phyloP scores from a whole-genome alignment of 2,113 vertebrate species.

The Telmatochromis sp. region DNA sequence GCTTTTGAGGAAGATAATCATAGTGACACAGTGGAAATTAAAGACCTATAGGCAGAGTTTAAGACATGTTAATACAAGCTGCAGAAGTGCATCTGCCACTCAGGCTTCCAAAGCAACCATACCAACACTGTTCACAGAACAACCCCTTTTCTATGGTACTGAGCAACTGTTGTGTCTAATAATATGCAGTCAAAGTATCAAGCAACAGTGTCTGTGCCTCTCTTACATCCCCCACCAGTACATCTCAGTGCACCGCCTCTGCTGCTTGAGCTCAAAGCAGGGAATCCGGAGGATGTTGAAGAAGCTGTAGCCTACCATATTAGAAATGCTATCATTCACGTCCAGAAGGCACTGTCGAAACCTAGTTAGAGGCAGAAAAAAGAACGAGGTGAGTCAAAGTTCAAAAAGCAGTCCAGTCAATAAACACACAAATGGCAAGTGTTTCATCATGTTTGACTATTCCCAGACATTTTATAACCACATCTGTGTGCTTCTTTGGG shows the following conservation, averaged over 20 bases:
- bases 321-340: slow-evolving; percentile 76
- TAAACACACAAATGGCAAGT: background rate
- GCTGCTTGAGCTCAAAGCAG: slow-evolving; percentile 78
- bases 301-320: slow-evolving; percentile 80
- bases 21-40: background rate
- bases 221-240: slow-evolving; percentile 72
- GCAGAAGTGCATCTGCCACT: background rate
- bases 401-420: background rate
- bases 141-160: background rate
- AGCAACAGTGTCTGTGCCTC: background rate
- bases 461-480: background rate
- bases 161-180: background rate
- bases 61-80: slow-evolving; percentile 21
- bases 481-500: background rate
- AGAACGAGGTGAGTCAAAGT: background rate
- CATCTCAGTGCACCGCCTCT: slow-evolving; percentile 65
- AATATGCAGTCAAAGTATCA: background rate
- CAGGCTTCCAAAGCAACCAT: background rate
- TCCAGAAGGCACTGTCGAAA: slow-evolving; percentile 78
- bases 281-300: slow-evolving; percentile 80
- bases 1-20: background rate
- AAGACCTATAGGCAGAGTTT: background rate
- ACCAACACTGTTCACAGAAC: background rate
- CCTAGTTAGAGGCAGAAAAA: slow-evolving; percentile 45
- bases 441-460: background rate